Evolutionary conservation across 2,797 vertebrate genomes (phyloP).

Genomic region (Brotula barbata): DNA sequence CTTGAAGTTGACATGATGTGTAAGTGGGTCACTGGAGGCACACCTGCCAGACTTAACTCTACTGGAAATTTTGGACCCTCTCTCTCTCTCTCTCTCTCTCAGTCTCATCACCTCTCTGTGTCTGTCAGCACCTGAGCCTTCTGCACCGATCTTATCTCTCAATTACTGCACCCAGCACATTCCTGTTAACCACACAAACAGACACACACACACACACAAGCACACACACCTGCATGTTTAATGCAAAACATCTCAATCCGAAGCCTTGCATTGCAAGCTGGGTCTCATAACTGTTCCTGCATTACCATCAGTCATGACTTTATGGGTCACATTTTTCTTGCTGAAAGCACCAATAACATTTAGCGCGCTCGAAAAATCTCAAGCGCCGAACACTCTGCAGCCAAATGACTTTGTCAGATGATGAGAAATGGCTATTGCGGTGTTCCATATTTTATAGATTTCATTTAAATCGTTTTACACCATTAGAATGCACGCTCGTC

Average conservation of each 20-base stretch:
- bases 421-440: slow-evolving; percentile 37
- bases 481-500: slow-evolving; percentile 20
- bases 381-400: slow-evolving; percentile 4
- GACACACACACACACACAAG: slow-evolving; percentile 59
- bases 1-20: too few species aligned
- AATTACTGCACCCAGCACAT: slow-evolving; percentile 77
- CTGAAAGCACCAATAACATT: slow-evolving; percentile 16
- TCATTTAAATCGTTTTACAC: slow-evolving; percentile 38
- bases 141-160: slow-evolving; percentile 76
- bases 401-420: slow-evolving; percentile 8
- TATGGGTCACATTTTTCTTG: slow-evolving; percentile 30
- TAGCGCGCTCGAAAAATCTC: slow-evolving; percentile 11
- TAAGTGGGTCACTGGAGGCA: slow-evolving; percentile 53
- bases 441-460: slow-evolving; percentile 47
- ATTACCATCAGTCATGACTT: slow-evolving; percentile 28
- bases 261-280: neutral
- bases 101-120: slow-evolving; percentile 71
- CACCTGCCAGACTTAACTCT: slow-evolving; percentile 61
- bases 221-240: slow-evolving; percentile 39
- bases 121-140: slow-evolving; percentile 70
- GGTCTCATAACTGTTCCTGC: slow-evolving; percentile 16
- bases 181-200: slow-evolving; percentile 71
- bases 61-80: slow-evolving; percentile 48
- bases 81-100: slow-evolving; percentile 27
- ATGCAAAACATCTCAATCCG: slow-evolving; percentile 54